These are phyloP conservation scores for Leucophenga montana DNA, from an alignment of 2,888 invertebrate species.

Conservation along the genomic window DNA sequence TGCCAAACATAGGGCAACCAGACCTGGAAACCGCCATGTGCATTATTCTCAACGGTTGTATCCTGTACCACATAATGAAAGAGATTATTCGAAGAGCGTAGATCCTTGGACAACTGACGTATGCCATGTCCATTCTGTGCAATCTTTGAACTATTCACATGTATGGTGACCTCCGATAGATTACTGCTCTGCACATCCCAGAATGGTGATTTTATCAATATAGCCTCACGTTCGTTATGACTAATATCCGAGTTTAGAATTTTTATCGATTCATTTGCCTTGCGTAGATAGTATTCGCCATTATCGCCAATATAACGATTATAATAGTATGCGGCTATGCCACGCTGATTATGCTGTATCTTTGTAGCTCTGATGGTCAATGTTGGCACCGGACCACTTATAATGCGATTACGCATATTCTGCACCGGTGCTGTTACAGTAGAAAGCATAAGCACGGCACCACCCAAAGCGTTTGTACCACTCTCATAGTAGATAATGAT, in stretches of 20 bases:
- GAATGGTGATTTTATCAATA: constrained; percentile 87
- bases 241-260: constrained; percentile 86
- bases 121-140: constrained; percentile 91
- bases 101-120: constrained; percentile 91
- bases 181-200: constrained; percentile 90
- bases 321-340: constrained; percentile 88
- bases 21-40: constrained; percentile 88
- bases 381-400: constrained; percentile 86
- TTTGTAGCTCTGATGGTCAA: constrained; percentile 81
- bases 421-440: constrained; percentile 83
- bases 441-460: constrained; percentile 85
- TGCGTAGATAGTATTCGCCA: constrained; percentile 88
- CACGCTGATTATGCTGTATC: constrained; percentile 86
- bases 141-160: constrained; percentile 88
- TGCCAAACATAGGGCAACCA: constrained; percentile 95
- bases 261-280: constrained; percentile 90
- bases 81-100: constrained; percentile 95
- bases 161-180: constrained; percentile 91
- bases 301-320: constrained; percentile 89
- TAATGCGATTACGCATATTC: constrained; percentile 81
- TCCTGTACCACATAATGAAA: constrained; percentile 95
- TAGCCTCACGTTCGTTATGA: constrained; percentile 85
- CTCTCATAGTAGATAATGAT: constrained; percentile 86
- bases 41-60: constrained; percentile 88
- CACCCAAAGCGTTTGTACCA: constrained; percentile 85